phyloP scores from a whole-genome alignment of 2,797 vertebrate species.

The Darevskia nairensis region DNA sequence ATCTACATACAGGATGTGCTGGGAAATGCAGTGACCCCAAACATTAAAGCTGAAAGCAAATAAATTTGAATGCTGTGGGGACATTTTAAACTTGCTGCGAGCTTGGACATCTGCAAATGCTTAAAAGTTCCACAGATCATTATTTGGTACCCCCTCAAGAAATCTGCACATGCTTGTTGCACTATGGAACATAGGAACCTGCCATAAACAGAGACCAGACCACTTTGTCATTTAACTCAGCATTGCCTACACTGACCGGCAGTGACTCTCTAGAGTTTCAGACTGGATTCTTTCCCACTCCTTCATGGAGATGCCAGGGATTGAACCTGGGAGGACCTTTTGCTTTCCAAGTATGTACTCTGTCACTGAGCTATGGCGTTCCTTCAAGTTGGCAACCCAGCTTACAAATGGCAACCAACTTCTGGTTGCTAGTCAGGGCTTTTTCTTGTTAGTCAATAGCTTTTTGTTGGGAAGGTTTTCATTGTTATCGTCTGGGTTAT shows the following conservation, averaged over 20 bases:
- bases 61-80: not conserved
- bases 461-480: too few species aligned
- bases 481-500: too few species aligned
- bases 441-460: too few species aligned
- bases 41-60: not conserved
- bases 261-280: not conserved
- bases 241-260: not conserved
- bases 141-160: not conserved
- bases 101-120: slow-evolving; percentile 31
- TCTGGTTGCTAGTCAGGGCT: not conserved
- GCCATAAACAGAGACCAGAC: not conserved
- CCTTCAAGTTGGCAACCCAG: too few species aligned
- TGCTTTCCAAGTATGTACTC: not conserved
- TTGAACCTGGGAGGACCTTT: not conserved
- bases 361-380: not conserved
- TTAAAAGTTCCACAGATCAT: slow-evolving; percentile 6
- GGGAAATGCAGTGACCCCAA: slow-evolving; percentile 16
- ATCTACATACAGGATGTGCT: not conserved
- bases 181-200: not conserved
- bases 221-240: not conserved
- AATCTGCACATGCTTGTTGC: not conserved
- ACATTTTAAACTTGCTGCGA: slow-evolving; percentile 12
- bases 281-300: not conserved
- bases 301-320: not conserved
- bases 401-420: too few species aligned